Base-by-base conservation (phyloP, 1,140 invertebrate genomes). In the Drosophila subobscura region DNA sequence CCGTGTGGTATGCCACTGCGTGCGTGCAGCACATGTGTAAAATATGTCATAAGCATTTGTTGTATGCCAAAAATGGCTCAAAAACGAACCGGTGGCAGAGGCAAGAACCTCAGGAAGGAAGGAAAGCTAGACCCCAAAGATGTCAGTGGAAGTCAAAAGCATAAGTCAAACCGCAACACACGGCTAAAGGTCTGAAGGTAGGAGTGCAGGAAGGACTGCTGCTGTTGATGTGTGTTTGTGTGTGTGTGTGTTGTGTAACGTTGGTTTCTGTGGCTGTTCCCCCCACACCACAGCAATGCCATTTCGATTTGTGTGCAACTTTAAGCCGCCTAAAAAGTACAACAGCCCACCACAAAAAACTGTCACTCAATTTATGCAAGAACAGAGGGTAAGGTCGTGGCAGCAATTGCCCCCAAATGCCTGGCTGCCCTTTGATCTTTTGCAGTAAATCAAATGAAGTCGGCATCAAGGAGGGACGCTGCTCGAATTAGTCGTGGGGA, bases 1-100 rank as follows among this genome's bases (percentile, higher is more conserved):
- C 10, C 33, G 4, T 37, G 33, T 12, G 33, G 33, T 4, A 37
- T 37, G 12, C 16, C n/a, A 57, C 58, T 50, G 29, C 55, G 70
- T 42, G 46, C 64, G 54, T 40, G 27, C n/a, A 84, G 77, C 80
- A 46, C 80, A 85, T 71, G 64, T 72, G 74, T 71, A 75, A 84
- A 75, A 80, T 80, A 75, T 85, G 80, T 72, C 81, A 80, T 71
- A 80, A 78, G 58, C 80, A 85, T 78, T 77, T 67, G 79, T 72
- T 63, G 33, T 50, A 49, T 58, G 51, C 66, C 57, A 76, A 76
- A 76, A 74, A 56, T 58, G 10, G 46, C 64, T 61, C 56, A 65
- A 53, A 57, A 8, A 41, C 22, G 23, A 53, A 37, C 49, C 63
- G 41, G 45, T 77, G 52, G 53, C 41, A 68, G 73, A 47, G 73